Evolutionary conservation across 1,140 invertebrate species (phyloP), one percentile per base, ranked within the genome.

Genomic region (Lepidostoma basale): DNA sequence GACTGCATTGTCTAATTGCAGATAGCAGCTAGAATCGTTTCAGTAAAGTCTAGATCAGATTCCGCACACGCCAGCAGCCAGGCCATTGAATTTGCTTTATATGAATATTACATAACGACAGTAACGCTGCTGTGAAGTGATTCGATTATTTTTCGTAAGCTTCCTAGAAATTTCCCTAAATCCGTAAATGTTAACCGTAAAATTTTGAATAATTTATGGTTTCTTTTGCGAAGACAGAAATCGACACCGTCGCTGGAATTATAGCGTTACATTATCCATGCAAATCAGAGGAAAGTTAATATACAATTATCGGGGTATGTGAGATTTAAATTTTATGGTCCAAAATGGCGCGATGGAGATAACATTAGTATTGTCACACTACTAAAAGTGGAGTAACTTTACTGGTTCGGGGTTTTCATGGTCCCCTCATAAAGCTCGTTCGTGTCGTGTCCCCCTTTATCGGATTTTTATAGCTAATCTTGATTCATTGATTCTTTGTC

Each of bases 401-500:
- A 18, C 26, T 16, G 25, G 3, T 54, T 20, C 14, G 18, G 6
- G 54, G 10, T 59, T 40, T 40, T 58, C 54, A n/a, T 16, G 33
- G 28, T 58, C n/a, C 58, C n/a, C 58, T 62, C 58, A 28, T 45
- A 45, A 62, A 45, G 39, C 59, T 25, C 25, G 6, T 62, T 62
- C 59, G 59, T 59, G 33, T 59, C 33, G 14, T 40, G 33, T 45
- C 42, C 33, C 22, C 20, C 40, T 62, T 45, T 45, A 62, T 42
- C 40, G 58, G 36, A 42, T 62, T 44, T 62, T 45, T 62, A 62
- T 45, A 23, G 25, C 62, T 59, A 59, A 59, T 59, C 62, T 40
- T 49, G 62, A 49, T 63, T 49, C 62, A 63, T 63, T 63, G 44
- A 52, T 63, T 63, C 62, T 26, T 49, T 26, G 45, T 62, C 25